Conservation (phyloP, 2,888 invertebrate species). For the Lycophotia porphyrea region DNA sequence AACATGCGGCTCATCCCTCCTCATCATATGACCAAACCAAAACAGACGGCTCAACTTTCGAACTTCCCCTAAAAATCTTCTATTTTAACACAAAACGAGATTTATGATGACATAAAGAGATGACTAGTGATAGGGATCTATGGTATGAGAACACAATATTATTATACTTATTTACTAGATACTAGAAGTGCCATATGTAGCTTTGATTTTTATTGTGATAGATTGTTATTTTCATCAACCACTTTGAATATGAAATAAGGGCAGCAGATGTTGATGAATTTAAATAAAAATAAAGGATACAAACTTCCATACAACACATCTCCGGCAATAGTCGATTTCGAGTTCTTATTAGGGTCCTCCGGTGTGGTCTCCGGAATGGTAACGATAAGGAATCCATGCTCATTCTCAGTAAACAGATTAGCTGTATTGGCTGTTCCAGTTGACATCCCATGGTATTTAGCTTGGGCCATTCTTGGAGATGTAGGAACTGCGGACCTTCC, state of each 20-base stretch:
- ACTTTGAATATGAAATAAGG: not conserved
- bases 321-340: not conserved
- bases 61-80: too few relatives aligned
- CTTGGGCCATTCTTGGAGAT: not conserved
- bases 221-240: not conserved
- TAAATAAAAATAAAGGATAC: not conserved
- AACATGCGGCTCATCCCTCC: too few relatives aligned
- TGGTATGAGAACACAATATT: too few relatives aligned
- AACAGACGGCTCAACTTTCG: too few relatives aligned
- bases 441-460: not conserved
- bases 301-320: conserved; percentile 21
- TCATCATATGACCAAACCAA: too few relatives aligned
- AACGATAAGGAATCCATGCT: not conserved
- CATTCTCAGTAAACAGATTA: not conserved
- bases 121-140: too few relatives aligned
- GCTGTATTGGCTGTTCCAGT: not conserved
- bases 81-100: too few relatives aligned
- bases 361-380: not conserved
- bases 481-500: too few relatives aligned
- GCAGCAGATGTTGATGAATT: not conserved
- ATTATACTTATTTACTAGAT: too few relatives aligned
- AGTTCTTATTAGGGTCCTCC: too few relatives aligned
- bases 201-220: not conserved
- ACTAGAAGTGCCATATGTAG: not conserved
- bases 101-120: too few relatives aligned